Percentiles rank a stretch among this genome's conserved stretches.
Evolutionary conservation across 2,888 invertebrate genomes (phyloP).

Genomic region (Dichetophora obliterata): DNA sequence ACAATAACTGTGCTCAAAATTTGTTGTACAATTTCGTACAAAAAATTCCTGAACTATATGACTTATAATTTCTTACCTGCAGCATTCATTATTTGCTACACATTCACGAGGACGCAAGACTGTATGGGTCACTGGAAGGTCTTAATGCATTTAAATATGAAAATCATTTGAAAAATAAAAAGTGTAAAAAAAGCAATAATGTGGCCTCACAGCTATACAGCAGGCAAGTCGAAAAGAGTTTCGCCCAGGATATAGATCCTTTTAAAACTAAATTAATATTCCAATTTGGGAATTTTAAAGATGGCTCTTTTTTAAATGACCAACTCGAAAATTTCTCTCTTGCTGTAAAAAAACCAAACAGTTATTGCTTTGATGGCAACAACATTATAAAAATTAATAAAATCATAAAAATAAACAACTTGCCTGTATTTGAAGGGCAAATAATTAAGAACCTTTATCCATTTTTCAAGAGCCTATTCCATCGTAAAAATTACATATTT

Average conservation of each 20-base stretch:
- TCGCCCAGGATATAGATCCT: too few relatives aligned
- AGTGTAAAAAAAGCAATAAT: conserved; percentile 29
- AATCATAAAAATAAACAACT: background rate
- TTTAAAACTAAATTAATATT: too few relatives aligned
- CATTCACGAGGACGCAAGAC: conserved; percentile 36
- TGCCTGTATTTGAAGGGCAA: background rate
- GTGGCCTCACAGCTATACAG: conserved; percentile 36
- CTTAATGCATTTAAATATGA: conserved; percentile 40
- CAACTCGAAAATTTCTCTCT: background rate
- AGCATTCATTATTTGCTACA: conserved; percentile 40
- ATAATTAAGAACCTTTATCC: background rate
- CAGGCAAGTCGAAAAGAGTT: conserved; percentile 36
- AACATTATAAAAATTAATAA: background rate
- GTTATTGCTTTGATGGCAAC: background rate
- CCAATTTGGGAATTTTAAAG: too few relatives aligned
- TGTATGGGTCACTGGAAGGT: conserved; percentile 30
- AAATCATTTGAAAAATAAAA: conserved; percentile 36
- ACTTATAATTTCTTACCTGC: conserved; percentile 33
- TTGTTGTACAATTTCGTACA: conserved; percentile 29
- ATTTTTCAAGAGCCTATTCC: background rate
- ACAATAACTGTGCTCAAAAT: conserved; percentile 30
- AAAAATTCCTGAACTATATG: conserved; percentile 19
- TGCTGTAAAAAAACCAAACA: background rate
- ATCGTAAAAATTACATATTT: background rate
- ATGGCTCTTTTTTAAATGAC: background rate